These are phyloP conservation scores for Sphaerophoria taeniata DNA, from an alignment of 2,888 invertebrate genomes.

Conservation along the genomic window DNA sequence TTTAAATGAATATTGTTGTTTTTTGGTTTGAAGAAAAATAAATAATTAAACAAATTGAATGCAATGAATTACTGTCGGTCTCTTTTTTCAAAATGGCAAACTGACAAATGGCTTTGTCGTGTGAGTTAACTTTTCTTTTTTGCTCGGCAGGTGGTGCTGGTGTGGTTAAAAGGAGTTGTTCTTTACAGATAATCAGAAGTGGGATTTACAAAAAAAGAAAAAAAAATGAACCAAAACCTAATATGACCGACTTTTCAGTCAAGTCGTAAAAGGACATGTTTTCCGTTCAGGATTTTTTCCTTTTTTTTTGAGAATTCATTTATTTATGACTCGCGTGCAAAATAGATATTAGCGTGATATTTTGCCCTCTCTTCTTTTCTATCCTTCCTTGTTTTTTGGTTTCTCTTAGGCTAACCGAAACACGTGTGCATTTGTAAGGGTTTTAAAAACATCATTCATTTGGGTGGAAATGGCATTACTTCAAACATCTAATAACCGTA, in stretches of 20 bases:
- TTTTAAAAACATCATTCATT: slow-evolving; percentile 19
- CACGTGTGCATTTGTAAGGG: slow-evolving; percentile 20
- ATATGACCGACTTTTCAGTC: slow-evolving; percentile 35
- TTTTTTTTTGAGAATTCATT: slow-evolving; percentile 37
- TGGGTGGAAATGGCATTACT: neutral
- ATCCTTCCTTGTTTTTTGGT: neutral
- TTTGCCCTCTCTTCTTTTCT: neutral
- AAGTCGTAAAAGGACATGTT: slow-evolving; percentile 34
- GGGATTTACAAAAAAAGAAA: slow-evolving; percentile 9
- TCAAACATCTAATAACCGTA: neutral
- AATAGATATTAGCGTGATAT: slow-evolving; percentile 69
- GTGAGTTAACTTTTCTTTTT: slow-evolving; percentile 24
- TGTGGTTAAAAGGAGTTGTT: slow-evolving; percentile 3
- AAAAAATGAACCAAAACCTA: slow-evolving; percentile 1
- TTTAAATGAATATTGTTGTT: neutral
- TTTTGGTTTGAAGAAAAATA: neutral
- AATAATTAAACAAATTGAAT: slow-evolving; percentile 56
- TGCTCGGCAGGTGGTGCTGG: slow-evolving; percentile 39
- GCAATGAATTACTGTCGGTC: slow-evolving; percentile 51
- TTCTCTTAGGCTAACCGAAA: neutral
- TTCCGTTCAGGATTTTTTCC: slow-evolving; percentile 44
- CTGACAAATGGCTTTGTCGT: slow-evolving; percentile 68
- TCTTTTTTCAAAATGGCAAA: slow-evolving; percentile 29
- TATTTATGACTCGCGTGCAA: slow-evolving; percentile 66
- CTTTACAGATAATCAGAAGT: slow-evolving; percentile 45